Evolutionary conservation across 2,888 invertebrate species (phyloP), one percentile per base, ranked within the genome.

Genomic region (Theretra japonica): DNA sequence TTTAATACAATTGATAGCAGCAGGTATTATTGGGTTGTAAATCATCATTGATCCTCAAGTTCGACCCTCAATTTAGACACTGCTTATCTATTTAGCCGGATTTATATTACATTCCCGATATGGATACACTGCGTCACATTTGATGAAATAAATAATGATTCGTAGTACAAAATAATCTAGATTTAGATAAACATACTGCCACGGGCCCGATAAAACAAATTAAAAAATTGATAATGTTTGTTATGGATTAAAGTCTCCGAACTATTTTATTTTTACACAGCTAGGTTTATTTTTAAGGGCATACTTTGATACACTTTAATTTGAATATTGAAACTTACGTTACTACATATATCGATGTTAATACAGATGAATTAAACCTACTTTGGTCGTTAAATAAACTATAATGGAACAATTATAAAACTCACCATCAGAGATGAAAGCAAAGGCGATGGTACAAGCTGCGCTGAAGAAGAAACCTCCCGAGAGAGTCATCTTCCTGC

Each of bases 381-480:
- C 41, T 41, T 41, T 41, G 11, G 11, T 33, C 33, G 33, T 33
- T 33, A 33, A 33, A 33, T 33, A 33, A 33, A 33, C 33, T 0
- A 2, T 57, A 58, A 58, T 58, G 3, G 28, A 25, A 59, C 6
- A 28, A 59, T 59, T 30, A 6, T 33, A 1, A 30, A 11, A 65
- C 86, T 91, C 81, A 96, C 96, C 93, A 74, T 82, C 76, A 95
- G 96, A 86, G 96, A 92, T 86, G 56, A 93, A 92, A 25, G 86
- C 87, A 71, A 92, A 93, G 0, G 88, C 86, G 25, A 94, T 82
- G 70, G 91, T 91, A 75, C 93, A 93, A 3, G 80, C 87, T 11
- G 93, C 96, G 74, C 96, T 96, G 17, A 96, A 79, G 8, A 96
- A 80, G 87, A 95, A 96, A 0, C 96, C 95, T 1, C 89, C 88